Evolutionary conservation across 2,797 vertebrate genomes (phyloP).

Genomic region (Sylvilagus floridanus): DNA sequence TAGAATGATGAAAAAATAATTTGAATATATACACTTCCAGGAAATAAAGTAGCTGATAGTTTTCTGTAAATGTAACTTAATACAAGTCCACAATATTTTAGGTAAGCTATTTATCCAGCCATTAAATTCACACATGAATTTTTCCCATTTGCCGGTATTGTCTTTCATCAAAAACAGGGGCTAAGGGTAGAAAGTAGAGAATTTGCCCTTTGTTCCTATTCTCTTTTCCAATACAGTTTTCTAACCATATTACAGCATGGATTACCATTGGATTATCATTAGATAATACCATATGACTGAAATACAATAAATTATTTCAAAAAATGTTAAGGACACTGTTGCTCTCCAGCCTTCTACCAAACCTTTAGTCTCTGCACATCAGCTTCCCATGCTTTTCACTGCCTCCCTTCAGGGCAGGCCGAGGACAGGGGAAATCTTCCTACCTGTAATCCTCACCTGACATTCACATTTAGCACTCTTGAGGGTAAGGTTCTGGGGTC

Average conservation of each 20-base stretch:
- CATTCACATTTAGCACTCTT: neutral
- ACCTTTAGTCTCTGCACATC: neutral
- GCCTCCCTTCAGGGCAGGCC: neutral
- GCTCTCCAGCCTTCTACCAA: neutral
- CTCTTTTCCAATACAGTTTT: neutral
- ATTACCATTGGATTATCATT: neutral
- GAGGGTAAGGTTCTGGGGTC: neutral
- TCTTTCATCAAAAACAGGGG: neutral
- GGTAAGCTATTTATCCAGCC: neutral
- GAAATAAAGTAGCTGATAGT: neutral
- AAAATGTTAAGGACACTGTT: neutral
- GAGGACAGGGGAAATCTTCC: neutral
- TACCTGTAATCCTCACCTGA: neutral
- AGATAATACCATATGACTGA: neutral
- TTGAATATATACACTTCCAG: neutral
- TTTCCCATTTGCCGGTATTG: neutral
- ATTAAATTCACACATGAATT: neutral
- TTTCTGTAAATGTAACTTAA: conserved; percentile 1
- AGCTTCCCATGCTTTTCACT: neutral
- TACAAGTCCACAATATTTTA: neutral
- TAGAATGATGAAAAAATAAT: neutral
- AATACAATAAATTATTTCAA: neutral
- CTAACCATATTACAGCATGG: neutral
- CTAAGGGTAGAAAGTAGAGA: neutral
- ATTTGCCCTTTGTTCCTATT: neutral